Conservation (phyloP, 2,888 invertebrate species). For the Allophyes oxyacanthae region DNA sequence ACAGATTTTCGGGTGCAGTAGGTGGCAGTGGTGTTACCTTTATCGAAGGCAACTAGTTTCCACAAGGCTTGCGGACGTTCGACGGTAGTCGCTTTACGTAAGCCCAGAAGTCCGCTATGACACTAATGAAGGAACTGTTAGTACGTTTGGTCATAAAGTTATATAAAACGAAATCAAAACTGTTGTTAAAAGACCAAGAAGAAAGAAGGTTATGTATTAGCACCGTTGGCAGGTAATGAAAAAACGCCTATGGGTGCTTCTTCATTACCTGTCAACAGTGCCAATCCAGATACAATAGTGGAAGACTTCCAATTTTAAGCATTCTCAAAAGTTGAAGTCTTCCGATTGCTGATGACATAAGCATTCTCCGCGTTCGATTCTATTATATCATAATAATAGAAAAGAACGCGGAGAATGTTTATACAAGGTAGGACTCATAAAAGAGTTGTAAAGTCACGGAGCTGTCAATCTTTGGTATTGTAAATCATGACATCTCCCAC, state of each 20-base stretch:
- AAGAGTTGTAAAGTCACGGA: slow-evolving; percentile 34
- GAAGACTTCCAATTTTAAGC: too few relatives aligned
- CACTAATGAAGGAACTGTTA: slow-evolving; percentile 28
- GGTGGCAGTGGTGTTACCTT: too few relatives aligned
- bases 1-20: not conserved
- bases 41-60: slow-evolving; percentile 3
- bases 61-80: slow-evolving; percentile 22
- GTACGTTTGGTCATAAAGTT: slow-evolving; percentile 5
- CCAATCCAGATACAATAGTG: too few relatives aligned
- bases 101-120: slow-evolving; percentile 41
- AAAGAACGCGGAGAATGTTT: slow-evolving; percentile 18
- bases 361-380: too few relatives aligned
- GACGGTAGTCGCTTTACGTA: slow-evolving; percentile 38
- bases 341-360: slow-evolving; percentile 25
- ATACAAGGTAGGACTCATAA: slow-evolving; percentile 33
- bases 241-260: too few relatives aligned
- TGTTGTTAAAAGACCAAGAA: too few relatives aligned
- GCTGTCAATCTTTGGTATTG: slow-evolving; percentile 28
- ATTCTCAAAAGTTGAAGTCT: slow-evolving; percentile 4
- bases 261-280: too few relatives aligned
- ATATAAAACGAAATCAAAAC: not conserved
- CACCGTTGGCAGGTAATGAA: too few relatives aligned
- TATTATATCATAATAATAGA: too few relatives aligned
- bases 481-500: slow-evolving; percentile 44
- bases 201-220: too few relatives aligned